These are phyloP conservation scores for Auanema sp. DNA, from an alignment of 2,888 invertebrate species.

Conservation along the genomic window DNA sequence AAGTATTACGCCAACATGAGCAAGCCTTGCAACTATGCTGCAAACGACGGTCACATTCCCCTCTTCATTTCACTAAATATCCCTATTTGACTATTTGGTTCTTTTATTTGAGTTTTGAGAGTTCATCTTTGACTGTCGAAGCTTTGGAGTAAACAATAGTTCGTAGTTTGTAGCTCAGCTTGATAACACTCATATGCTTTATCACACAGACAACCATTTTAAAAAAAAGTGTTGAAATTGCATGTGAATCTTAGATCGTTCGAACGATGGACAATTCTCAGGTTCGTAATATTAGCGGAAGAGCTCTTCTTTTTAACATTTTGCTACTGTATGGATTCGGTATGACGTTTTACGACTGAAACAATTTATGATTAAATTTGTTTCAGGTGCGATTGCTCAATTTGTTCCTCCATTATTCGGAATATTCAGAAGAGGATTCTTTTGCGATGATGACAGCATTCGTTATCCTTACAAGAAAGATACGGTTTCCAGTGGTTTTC, in stretches of 20 bases:
- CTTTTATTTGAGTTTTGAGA: too few relatives aligned
- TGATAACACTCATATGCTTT: too few relatives aligned
- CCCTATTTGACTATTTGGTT: too few relatives aligned
- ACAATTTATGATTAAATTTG: conserved; percentile 11
- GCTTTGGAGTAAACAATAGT: too few relatives aligned
- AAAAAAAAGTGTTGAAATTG: neutral
- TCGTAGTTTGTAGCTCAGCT: too few relatives aligned
- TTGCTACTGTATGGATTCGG: conserved; percentile 43
- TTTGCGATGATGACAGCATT: conserved; percentile 47
- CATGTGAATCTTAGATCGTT: conserved; percentile 27
- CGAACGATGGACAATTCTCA: conserved; percentile 33
- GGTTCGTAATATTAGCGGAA: conserved; percentile 24
- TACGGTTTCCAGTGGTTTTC: conserved; percentile 25
- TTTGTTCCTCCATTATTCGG: conserved; percentile 36
- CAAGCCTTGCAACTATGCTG: too few relatives aligned
- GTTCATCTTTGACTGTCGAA: too few relatives aligned
- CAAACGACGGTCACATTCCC: too few relatives aligned
- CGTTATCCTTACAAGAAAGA: conserved; percentile 33
- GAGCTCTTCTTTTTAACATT: conserved; percentile 32
- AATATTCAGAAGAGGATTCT: conserved; percentile 39
- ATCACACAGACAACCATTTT: too few relatives aligned
- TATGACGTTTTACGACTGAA: conserved; percentile 18
- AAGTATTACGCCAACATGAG: too few relatives aligned
- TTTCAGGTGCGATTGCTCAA: conserved; percentile 31
- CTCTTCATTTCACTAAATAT: too few relatives aligned